Conservation (phyloP, 2,113 vertebrate species). For the Cyanistes caeruleus region DNA sequence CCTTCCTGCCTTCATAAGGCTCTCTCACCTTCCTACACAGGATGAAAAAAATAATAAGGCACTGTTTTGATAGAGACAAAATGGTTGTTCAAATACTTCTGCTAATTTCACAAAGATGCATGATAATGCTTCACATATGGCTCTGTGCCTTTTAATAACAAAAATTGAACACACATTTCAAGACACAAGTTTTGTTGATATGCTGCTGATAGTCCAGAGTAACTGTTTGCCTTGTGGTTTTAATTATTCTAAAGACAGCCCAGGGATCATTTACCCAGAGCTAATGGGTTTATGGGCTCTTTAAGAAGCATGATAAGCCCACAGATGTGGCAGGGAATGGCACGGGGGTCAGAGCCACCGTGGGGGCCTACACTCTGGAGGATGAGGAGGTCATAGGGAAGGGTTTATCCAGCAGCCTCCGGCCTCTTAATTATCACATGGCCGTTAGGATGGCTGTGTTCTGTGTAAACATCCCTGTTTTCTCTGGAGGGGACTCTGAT, state of each 20-base stretch:
- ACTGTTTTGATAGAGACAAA: slow-evolving; percentile 76
- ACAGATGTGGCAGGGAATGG: slow-evolving; percentile 67
- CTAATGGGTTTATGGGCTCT: slow-evolving; percentile 66
- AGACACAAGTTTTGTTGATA: slow-evolving; percentile 79
- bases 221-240: slow-evolving; percentile 80
- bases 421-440: slow-evolving; percentile 29
- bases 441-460: slow-evolving; percentile 29
- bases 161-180: slow-evolving; percentile 83
- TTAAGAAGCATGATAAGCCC: slow-evolving; percentile 69
- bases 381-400: slow-evolving; percentile 10
- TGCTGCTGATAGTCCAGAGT: slow-evolving; percentile 74
- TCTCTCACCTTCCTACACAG: slow-evolving; percentile 54
- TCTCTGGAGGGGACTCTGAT: not conserved
- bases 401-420: slow-evolving; percentile 19
- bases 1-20: not conserved
- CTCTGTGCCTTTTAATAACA: slow-evolving; percentile 78
- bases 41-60: slow-evolving; percentile 34
- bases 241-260: slow-evolving; percentile 82
- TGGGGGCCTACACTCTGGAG: not conserved
- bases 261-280: slow-evolving; percentile 77
- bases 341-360: slow-evolving; percentile 66
- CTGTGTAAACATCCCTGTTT: slow-evolving; percentile 18
- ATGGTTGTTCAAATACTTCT: slow-evolving; percentile 80
- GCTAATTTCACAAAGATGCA: slow-evolving; percentile 82
- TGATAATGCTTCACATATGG: slow-evolving; percentile 81